Base-by-base conservation (phyloP, 2,888 invertebrate genomes). In the Sphecodes monilicornis region DNA sequence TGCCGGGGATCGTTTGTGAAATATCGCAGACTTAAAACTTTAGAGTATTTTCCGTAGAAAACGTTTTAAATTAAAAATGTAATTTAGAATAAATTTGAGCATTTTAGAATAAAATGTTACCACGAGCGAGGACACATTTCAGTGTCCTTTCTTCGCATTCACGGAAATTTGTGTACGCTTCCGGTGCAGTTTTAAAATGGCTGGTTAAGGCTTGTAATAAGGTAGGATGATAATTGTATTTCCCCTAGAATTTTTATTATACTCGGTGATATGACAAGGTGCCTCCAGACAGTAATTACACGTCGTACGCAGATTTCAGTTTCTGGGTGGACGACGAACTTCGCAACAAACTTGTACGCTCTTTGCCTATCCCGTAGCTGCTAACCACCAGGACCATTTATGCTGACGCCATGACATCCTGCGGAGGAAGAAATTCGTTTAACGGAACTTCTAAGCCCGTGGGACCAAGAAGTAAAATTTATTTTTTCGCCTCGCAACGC, bases 351-450 rank as follows among this genome's bases (percentile, higher is more conserved):
- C 82, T 89, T 88, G 43, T 39, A 70, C 76, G 76, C 71, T 74
- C 79, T 80, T 89, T 80, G 76, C 75, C 73, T 64, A 64, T 43
- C 11, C 29, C 66, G 29, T 66, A 70, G 80, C 81, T 75, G 78
- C 87, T 85, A 85, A 89, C 88, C 85, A 69, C 88, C 78, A 68
- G 60, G 78, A 60, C 84, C 78, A 85, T 78, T 89, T 79, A 86
- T 82, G 86, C 74, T 70, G 80, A 76, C 66, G 71, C 50, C 50
- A n/a, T 43, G 71, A 66, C 75, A 81, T 83, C 70, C 78, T 74
- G 73, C 72, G 43, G 26, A 43, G 78, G 69, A 77, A 82, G 74
- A 84, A 84, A 84, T 77, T 84, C 77, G 84, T 77, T 84, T 82
- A 74, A 70, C 43, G 29, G 16, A 50, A 70, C 64, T 78, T 84